phyloP scores from a whole-genome alignment of 2,888 invertebrate species.

The Cheilosia scutellata region DNA sequence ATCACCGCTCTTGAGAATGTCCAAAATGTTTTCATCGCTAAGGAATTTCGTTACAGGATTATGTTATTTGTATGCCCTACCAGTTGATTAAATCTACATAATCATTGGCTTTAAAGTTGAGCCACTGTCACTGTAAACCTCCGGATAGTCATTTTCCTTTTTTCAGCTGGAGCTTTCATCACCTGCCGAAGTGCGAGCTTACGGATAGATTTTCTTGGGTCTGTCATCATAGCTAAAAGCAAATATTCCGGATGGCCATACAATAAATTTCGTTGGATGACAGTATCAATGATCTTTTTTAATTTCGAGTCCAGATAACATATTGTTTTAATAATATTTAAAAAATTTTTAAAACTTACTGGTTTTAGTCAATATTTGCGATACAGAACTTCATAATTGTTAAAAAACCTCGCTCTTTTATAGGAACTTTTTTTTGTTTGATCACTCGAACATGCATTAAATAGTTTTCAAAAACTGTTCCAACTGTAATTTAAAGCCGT shows the following conservation, averaged over 20 bases:
- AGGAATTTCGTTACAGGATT: slow-evolving; percentile 10
- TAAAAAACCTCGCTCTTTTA: too few species aligned
- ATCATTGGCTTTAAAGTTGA: not conserved
- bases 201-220: not conserved
- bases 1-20: not conserved
- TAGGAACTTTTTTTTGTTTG: too few species aligned
- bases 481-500: too few species aligned
- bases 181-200: not conserved
- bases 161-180: too few species aligned
- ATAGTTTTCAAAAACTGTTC: too few species aligned
- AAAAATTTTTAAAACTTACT: too few species aligned
- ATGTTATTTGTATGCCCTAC: slow-evolving; percentile 2
- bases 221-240: not conserved
- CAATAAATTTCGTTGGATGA: slow-evolving; percentile 15
- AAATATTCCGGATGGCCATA: slow-evolving; percentile 6
- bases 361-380: too few species aligned
- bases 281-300: slow-evolving; percentile 13
- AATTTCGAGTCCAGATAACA: slow-evolving; percentile 1
- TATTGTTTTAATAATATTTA: too few species aligned
- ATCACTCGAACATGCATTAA: too few species aligned
- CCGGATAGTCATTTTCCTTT: not conserved
- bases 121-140: not conserved
- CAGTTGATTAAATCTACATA: not conserved
- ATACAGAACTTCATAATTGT: too few species aligned
- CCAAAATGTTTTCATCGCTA: not conserved